Base-by-base conservation (phyloP, 1,140 invertebrate species). In the Antheraea pernyi region DNA sequence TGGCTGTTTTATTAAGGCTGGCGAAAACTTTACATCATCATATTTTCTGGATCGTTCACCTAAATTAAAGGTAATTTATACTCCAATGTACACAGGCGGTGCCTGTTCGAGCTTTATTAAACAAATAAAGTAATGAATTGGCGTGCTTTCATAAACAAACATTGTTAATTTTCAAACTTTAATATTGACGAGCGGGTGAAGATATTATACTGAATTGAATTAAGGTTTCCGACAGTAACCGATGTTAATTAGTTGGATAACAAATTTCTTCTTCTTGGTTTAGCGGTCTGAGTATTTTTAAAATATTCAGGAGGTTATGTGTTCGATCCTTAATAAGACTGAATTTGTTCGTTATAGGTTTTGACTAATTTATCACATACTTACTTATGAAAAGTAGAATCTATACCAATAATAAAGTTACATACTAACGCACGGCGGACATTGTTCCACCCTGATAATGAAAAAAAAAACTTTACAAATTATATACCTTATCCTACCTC, bases 21-120 rank as follows among this genome's bases (percentile, higher is more conserved):
- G 86, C 85, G 85, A 85, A 88, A 88, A 88, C 80, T 89, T 85
- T 83, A 84, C 80, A 88, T 87, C 85, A 87, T 85, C 85, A 86
- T 88, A 88, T 90, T 90, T 90, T 85, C 84, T 81, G 81, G 84
- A 86, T 84, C 86, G 81, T 82, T 88, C 84, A 80, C 85, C 72
- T 83, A 88, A 88, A 88, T 90, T 88, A 90, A 85, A 86, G 84
- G 81, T 89, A 88, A 90, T 90, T 88, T 90, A 88, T 88, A 90
- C 76, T 79, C 76, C 79, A 83, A 81, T 85, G 81, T 89, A 86
- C 80, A 82, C 85, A 85, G 78, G 65, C 78, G 77, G 79, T 73
- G 77, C 79, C 68, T 70, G 78, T 81, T 80, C 59, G 67, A 81
- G 84, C 83, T 85, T 90, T 88, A 88, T 86, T 88, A 90, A 83